Conservation (phyloP, 1,140 invertebrate genomes). For the Diabrotica virgifera region DNA sequence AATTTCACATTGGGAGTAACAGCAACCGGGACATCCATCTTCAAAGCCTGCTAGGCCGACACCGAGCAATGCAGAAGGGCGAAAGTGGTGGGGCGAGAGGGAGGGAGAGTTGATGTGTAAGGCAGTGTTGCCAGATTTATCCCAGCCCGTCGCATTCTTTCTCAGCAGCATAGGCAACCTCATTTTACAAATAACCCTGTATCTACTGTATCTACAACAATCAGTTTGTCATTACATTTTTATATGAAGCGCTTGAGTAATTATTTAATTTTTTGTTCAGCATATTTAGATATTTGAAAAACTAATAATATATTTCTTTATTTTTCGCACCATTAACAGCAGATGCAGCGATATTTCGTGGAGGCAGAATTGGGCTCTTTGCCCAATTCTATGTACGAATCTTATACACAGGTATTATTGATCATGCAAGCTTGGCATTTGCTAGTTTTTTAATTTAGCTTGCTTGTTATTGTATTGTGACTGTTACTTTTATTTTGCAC, state of each 20-base stretch:
- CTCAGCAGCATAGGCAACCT: no score
- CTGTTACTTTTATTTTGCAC: background rate
- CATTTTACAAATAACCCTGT: no score
- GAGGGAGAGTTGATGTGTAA: no score
- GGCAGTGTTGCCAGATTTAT: no score
- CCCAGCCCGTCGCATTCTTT: no score
- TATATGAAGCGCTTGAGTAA: background rate
- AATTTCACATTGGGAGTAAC: no score
- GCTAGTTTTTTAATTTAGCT: background rate
- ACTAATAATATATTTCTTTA: conserved; percentile 16
- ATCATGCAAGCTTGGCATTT: conserved; percentile 1
- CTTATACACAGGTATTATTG: conserved; percentile 44
- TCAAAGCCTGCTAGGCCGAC: no score
- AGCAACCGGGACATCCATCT: no score
- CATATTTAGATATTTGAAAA: background rate
- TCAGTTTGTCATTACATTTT: background rate
- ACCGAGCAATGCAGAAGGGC: no score
- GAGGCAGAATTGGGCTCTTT: conserved; percentile 47
- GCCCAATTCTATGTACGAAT: conserved; percentile 46
- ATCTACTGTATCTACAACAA: background rate
- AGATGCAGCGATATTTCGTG: conserved; percentile 47
- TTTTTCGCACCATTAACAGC: conserved; percentile 33
- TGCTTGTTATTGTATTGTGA: background rate
- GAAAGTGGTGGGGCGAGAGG: no score
- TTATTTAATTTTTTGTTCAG: background rate